Percentiles rank a stretch among this genome's conserved stretches.
phyloP scores from a whole-genome alignment of 2,888 invertebrate genomes.

The Thelaira solivaga region DNA sequence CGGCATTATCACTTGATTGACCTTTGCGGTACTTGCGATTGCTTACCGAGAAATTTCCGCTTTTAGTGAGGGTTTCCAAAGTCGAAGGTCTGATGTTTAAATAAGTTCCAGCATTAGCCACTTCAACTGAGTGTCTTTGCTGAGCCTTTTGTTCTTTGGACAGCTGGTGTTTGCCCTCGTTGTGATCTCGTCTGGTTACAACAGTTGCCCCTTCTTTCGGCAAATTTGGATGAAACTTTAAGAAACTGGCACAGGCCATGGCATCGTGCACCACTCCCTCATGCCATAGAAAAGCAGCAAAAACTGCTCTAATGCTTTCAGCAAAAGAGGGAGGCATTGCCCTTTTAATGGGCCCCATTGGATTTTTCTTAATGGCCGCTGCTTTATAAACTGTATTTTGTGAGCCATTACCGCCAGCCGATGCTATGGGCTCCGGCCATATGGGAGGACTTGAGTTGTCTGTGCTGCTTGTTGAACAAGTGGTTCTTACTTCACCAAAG shows the following conservation, averaged over 20 bases:
- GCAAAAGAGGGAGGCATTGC: slow-evolving; percentile 95
- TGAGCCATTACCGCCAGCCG: slow-evolving; percentile 5
- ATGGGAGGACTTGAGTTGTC: slow-evolving; percentile 69
- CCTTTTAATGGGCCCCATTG: slow-evolving; percentile 81
- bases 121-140: slow-evolving; percentile 93
- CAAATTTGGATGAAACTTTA: slow-evolving; percentile 93
- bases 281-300: slow-evolving; percentile 98
- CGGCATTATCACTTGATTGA: slow-evolving; percentile 60
- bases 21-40: slow-evolving; percentile 81
- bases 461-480: slow-evolving; percentile 68
- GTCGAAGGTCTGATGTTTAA: slow-evolving; percentile 88
- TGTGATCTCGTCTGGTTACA: slow-evolving; percentile 80
- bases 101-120: slow-evolving; percentile 84
- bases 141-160: slow-evolving; percentile 81
- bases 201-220: slow-evolving; percentile 89
- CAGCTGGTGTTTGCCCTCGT: slow-evolving; percentile 71
- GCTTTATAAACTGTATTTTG: slow-evolving; percentile 43
- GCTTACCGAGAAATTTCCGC: slow-evolving; percentile 87
- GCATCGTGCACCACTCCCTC: slow-evolving; percentile 98
- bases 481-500: slow-evolving; percentile 64
- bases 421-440: slow-evolving; percentile 64
- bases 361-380: slow-evolving; percentile 50
- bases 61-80: slow-evolving; percentile 85
- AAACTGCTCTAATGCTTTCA: slow-evolving; percentile 94
- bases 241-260: slow-evolving; percentile 97